Base-by-base conservation (phyloP, 2,113 vertebrate species). In the Neomonachus schauinslandi region DNA sequence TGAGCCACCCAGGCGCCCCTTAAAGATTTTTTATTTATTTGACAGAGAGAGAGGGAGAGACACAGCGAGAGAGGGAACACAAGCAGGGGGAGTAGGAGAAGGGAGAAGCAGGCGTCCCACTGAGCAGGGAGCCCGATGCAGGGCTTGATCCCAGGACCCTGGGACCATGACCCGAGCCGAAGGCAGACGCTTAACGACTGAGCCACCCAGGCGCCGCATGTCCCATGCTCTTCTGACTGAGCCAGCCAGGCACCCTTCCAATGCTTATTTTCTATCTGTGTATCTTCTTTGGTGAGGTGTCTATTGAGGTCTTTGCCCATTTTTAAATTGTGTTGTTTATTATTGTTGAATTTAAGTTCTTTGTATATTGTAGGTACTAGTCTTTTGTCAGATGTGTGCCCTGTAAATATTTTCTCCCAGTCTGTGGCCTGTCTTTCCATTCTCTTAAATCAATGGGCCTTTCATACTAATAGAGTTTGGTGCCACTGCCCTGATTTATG, bases 291-390 rank as follows among this genome's bases (percentile, higher is more conserved):
- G n/a, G 22, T n/a, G 49, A 72, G 26, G n/a, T 92, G 21, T 61
- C 53, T 77, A 4, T 65, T 91, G 82, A 89, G 46, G 79, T 55
- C 14, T 92, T 82, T 83, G 19, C 12, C 53, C 24, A 51, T 87
- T 82, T 82, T 67, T 83, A 26, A 88, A 93, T 42, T 96, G 74
- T 33, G 33, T 96, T 26, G 21, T 96, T 94, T 96, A 61, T 76
- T 81, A 28, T 59, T 76, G 72, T 86, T 95, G 95, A 87, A n/a
- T 90, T 95, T 92, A 80, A 87, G 55, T 83, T 53, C n/a, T 95
- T 88, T 95, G 46, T 83, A 18, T 89, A 89, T 77, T 94, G 19
- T 79, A 76, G 19, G 53, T 77, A 71, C 57, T 46, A 77, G 67
- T 24, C 36, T 42, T 85, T 93, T 57, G 36, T 94, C 71, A 96